Evolutionary conservation across 2,888 invertebrate genomes (phyloP).

Genomic region (Polydrusus pterygomalis): DNA sequence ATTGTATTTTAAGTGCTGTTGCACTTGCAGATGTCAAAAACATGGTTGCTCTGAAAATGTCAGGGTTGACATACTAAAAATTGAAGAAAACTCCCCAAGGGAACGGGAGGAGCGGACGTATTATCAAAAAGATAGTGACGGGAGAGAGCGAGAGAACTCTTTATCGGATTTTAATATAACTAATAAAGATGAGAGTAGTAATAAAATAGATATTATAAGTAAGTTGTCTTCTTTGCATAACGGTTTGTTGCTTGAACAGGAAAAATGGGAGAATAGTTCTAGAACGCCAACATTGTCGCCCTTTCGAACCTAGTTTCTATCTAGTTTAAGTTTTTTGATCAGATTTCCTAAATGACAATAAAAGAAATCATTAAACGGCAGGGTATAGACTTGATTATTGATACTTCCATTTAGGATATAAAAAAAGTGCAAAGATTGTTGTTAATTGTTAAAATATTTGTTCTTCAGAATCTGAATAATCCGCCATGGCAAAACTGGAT

Average conservation of each 20-base stretch:
- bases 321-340: not conserved
- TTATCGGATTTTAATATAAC: constrained; percentile 35
- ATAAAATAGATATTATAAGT: constrained; percentile 65
- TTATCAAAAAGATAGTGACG: constrained; percentile 31
- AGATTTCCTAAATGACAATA: constrained; percentile 1
- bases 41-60: constrained; percentile 67
- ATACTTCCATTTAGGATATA: constrained; percentile 1
- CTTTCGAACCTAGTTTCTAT: constrained; percentile 31
- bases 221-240: constrained; percentile 70
- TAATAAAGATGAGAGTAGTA: constrained; percentile 46
- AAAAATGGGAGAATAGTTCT: constrained; percentile 73
- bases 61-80: constrained; percentile 70
- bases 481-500: constrained; percentile 81
- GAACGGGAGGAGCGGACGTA: constrained; percentile 32
- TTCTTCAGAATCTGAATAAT: constrained; percentile 11
- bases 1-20: constrained; percentile 65
- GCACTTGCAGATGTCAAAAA: constrained; percentile 69
- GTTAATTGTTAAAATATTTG: not conserved
- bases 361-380: not conserved
- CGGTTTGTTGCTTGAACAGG: constrained; percentile 73
- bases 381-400: constrained; percentile 24
- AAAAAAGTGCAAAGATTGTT: not conserved
- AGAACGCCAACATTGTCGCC: constrained; percentile 59
- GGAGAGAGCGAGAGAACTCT: constrained; percentile 37
- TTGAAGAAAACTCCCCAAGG: constrained; percentile 61